These are phyloP conservation scores for Eupithecia exiguata DNA, from an alignment of 2,888 invertebrate genomes.

Conservation along the genomic window DNA sequence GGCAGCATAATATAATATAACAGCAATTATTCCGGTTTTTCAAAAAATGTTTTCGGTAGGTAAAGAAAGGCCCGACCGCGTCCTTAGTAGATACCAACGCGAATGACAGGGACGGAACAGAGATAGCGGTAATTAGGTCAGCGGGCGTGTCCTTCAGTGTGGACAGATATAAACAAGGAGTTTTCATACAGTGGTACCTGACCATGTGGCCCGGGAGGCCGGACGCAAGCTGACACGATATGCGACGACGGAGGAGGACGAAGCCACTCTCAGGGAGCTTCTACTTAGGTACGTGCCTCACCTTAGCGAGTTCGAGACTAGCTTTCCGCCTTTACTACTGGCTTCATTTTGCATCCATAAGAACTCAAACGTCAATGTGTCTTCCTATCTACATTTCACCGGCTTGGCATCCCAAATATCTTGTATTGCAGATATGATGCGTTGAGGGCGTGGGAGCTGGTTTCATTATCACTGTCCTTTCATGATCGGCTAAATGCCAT, in stretches of 20 bases:
- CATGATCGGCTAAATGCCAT: constrained; percentile 68
- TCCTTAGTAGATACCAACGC: not conserved
- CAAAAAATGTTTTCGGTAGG: not conserved
- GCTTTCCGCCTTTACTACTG: constrained; percentile 76
- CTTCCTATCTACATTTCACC: constrained; percentile 58
- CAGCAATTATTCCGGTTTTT: not conserved
- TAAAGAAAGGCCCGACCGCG: not conserved
- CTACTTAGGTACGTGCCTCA: constrained; percentile 91
- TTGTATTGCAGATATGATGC: constrained; percentile 79
- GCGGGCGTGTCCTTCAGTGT: constrained; percentile 12
- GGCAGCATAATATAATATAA: too few relatives aligned
- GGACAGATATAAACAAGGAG: constrained; percentile 69
- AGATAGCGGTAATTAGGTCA: not conserved
- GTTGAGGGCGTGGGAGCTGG: constrained; percentile 58
- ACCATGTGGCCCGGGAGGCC: constrained; percentile 83
- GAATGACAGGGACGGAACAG: not conserved
- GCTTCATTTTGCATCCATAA: constrained; percentile 69
- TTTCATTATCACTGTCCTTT: constrained; percentile 59
- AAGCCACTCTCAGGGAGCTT: constrained; percentile 97
- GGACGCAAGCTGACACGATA: constrained; percentile 88
- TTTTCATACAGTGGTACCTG: constrained; percentile 82
- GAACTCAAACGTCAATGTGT: constrained; percentile 48
- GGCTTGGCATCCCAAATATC: constrained; percentile 80
- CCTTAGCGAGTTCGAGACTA: constrained; percentile 65
- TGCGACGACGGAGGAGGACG: constrained; percentile 94